Evolutionary conservation across 2,113 vertebrate genomes (phyloP).

Genomic region (Bos taurus): DNA sequence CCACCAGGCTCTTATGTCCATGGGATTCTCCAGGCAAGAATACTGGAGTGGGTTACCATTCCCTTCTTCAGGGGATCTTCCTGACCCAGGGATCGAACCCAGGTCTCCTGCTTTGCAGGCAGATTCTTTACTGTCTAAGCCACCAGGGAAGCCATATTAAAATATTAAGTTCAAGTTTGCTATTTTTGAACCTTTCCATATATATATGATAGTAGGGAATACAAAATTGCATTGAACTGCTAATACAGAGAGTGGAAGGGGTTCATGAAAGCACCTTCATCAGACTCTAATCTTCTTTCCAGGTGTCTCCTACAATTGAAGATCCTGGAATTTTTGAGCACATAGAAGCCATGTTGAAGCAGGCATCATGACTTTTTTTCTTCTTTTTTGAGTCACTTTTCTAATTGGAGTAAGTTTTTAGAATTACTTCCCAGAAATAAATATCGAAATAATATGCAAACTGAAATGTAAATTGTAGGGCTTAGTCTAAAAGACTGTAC

Average conservation of each 20-base stretch:
- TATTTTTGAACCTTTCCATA: neutral
- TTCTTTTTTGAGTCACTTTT: neutral
- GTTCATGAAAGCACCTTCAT: neutral
- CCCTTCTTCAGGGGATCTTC: neutral
- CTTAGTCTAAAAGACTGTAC: neutral
- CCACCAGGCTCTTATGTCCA: neutral
- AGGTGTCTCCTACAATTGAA: constrained; percentile 95
- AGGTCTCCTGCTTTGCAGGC: neutral
- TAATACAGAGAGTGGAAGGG: neutral
- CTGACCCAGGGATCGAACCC: neutral
- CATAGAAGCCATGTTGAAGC: constrained; percentile 86
- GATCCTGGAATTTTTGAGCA: constrained; percentile 90
- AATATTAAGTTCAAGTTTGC: neutral
- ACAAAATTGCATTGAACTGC: neutral
- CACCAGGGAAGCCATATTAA: neutral
- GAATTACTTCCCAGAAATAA: neutral
- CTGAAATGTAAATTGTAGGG: neutral
- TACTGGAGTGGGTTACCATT: neutral
- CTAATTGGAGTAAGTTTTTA: constrained; percentile 4
- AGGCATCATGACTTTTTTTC: constrained; percentile 41
- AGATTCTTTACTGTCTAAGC: neutral
- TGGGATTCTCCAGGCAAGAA: neutral
- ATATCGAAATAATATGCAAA: neutral
- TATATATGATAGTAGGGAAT: neutral
- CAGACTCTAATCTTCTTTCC: constrained; percentile 43